A percentile compares a stretch with the other conserved stretches of the same genome.
Evolutionary conservation across 2,113 vertebrate species (phyloP).

Genomic region (Pica pica): DNA sequence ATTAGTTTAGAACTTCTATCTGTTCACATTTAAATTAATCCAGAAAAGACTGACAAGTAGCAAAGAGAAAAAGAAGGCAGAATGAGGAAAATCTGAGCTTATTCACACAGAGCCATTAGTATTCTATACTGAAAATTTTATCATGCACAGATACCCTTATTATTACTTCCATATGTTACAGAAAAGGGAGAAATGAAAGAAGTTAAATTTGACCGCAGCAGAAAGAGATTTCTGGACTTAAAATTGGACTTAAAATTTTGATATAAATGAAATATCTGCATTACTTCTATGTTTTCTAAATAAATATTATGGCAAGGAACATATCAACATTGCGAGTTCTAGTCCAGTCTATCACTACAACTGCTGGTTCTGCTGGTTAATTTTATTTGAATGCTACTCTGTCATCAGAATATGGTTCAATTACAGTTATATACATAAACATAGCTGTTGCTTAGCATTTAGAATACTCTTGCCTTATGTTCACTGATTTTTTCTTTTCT

Average conservation of each 20-base stretch:
- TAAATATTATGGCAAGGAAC: conserved; percentile 16
- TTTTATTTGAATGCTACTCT: conserved; percentile 22
- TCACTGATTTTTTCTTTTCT: not conserved
- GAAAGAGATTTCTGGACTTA: not conserved
- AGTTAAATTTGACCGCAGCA: not conserved
- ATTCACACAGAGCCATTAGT: not conserved
- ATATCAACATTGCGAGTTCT: not conserved
- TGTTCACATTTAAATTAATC: not conserved
- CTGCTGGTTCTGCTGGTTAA: conserved; percentile 21
- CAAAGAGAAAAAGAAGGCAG: not conserved
- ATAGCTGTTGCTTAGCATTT: conserved; percentile 13
- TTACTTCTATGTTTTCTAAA: not conserved
- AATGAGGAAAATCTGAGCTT: not conserved
- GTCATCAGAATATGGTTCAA: conserved; percentile 12
- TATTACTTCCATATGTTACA: not conserved
- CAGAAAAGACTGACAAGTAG: not conserved
- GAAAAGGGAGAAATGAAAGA: not conserved
- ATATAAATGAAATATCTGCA: not conserved
- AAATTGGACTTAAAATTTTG: not conserved
- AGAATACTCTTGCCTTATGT: not conserved
- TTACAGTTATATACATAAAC: conserved; percentile 33
- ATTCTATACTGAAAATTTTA: not conserved
- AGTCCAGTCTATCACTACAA: conserved; percentile 5
- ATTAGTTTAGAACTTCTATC: not conserved
- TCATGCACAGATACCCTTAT: not conserved